phyloP scores from a whole-genome alignment of 2,797 vertebrate genomes.

The Myiotriccus ornatus region DNA sequence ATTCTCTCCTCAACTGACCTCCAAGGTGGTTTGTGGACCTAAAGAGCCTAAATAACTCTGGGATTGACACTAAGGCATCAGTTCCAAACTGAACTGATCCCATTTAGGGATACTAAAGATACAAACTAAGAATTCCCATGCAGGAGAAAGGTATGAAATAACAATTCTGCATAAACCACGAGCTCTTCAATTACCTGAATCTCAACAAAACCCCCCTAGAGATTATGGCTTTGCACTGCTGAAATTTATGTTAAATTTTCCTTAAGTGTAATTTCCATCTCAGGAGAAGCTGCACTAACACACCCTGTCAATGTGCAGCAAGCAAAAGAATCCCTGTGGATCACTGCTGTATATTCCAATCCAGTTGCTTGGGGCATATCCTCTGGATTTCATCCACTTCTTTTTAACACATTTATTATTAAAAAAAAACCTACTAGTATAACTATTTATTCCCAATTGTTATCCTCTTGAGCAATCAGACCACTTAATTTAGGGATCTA shows the following conservation, averaged over 20 bases:
- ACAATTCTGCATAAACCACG: not conserved
- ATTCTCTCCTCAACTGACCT: not conserved
- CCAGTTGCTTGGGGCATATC: not conserved
- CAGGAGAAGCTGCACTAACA: not conserved
- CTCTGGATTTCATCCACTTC: not conserved
- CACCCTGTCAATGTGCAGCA: not conserved
- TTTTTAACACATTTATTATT: not conserved
- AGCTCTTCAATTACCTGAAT: not conserved
- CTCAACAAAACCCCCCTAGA: not conserved
- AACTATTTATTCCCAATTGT: not conserved
- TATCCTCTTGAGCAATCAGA: not conserved
- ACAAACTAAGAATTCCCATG: not conserved
- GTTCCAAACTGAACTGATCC: accelerated
- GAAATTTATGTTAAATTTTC: not conserved
- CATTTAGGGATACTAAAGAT: not conserved
- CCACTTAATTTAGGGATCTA: not conserved
- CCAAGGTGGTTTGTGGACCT: not conserved
- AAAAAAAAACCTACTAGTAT: not conserved
- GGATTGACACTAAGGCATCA: not conserved
- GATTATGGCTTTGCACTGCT: not conserved
- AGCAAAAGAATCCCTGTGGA: not conserved
- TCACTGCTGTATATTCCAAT: not conserved
- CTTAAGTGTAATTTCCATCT: not conserved
- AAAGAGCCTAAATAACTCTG: not conserved
- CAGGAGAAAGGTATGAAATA: not conserved